Evolutionary conservation across 2,888 invertebrate species (phyloP).

Genomic region (Invenusta paracnida): DNA sequence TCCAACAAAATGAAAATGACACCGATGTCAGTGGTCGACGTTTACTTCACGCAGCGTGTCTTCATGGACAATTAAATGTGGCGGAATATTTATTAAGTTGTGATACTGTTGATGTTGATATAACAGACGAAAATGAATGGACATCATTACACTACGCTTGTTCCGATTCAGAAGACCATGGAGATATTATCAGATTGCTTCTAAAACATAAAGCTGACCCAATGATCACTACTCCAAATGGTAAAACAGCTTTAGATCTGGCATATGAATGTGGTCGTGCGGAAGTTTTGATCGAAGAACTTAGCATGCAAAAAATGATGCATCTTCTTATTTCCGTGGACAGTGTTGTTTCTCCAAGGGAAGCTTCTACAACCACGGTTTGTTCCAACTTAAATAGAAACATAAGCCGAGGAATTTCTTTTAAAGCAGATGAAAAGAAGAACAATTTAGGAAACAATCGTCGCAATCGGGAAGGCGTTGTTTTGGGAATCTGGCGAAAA

Average conservation of each 20-base stretch:
- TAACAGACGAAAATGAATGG: slow-evolving; percentile 39
- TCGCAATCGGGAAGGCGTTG: neutral
- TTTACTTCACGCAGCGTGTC: slow-evolving; percentile 32
- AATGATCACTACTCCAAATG: slow-evolving; percentile 21
- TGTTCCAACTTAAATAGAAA: neutral
- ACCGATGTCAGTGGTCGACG: slow-evolving; percentile 26
- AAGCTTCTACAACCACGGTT: neutral
- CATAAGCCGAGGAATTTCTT: neutral
- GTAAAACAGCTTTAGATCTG: slow-evolving; percentile 34
- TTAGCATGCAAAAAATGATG: slow-evolving; percentile 28
- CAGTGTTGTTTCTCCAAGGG: neutral
- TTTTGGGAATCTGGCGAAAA: slow-evolving; percentile 37
- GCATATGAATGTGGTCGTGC: slow-evolving; percentile 39
- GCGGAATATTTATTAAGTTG: neutral
- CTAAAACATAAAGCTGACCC: slow-evolving; percentile 32
- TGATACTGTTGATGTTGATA: slow-evolving; percentile 5
- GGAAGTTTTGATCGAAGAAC: slow-evolving; percentile 6
- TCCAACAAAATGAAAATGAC: neutral
- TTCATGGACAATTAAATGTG: slow-evolving; percentile 15
- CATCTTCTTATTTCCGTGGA: slow-evolving; percentile 31
- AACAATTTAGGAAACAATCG: neutral
- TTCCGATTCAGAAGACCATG: neutral
- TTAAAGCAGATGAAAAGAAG: neutral
- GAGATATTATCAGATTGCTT: slow-evolving; percentile 16
- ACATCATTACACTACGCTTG: slow-evolving; percentile 38